Evolutionary conservation across 2,113 vertebrate genomes (phyloP).

Genomic region (Cynoglossus semilaevis): DNA sequence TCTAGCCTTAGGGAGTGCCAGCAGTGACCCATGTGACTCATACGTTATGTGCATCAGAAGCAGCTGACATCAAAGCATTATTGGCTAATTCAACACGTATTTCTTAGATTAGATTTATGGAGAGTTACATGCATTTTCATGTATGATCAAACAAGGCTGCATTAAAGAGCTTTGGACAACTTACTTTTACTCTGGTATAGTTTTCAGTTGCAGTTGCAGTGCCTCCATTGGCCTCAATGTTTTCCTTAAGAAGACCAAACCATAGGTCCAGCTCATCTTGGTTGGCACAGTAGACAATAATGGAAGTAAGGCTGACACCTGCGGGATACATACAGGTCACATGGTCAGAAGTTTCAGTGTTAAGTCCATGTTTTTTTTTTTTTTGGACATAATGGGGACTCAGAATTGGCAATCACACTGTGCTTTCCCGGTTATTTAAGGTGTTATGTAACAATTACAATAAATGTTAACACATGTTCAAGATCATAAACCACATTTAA

Average conservation of each 20-base stretch:
- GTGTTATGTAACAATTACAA: conserved; percentile 25
- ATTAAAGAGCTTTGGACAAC: background rate
- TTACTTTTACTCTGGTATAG: conserved; percentile 72
- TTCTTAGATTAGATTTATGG: background rate
- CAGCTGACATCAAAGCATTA: conserved; percentile 9
- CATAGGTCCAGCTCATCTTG: conserved; percentile 83
- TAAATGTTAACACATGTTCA: conserved; percentile 47
- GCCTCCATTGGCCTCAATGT: conserved; percentile 83
- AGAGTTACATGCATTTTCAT: background rate
- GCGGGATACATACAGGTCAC: conserved; percentile 40
- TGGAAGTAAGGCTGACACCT: conserved; percentile 89
- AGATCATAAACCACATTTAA: conserved; percentile 34
- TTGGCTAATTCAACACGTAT: conserved; percentile 15
- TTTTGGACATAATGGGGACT: conserved; percentile 11
- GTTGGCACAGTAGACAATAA: conserved; percentile 86
- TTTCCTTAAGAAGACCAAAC: conserved; percentile 89
- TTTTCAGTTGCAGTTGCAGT: conserved; percentile 52
- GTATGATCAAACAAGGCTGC: background rate
- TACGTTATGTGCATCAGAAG: conserved; percentile 24
- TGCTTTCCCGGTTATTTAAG: conserved; percentile 3
- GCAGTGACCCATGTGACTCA: conserved; percentile 65
- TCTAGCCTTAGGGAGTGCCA: conserved; percentile 40
- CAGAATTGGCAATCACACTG: conserved; percentile 5
- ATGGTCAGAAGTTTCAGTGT: conserved; percentile 30
- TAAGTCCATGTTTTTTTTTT: background rate